Base-by-base conservation (phyloP, 2,113 vertebrate genomes). In the Hippolais icterina region DNA sequence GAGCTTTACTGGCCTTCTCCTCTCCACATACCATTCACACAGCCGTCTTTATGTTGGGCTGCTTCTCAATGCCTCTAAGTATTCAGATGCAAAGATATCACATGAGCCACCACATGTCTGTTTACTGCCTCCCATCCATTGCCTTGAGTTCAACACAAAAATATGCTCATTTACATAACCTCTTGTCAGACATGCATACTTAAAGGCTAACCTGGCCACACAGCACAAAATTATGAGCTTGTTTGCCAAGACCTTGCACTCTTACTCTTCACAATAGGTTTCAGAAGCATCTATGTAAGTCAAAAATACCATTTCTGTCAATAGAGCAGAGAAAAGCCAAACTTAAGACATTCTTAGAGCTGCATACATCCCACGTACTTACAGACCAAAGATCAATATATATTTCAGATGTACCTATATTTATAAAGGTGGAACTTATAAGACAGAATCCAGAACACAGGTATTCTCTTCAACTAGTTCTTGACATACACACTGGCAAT, bases 201-300 rank as follows among this genome's bases (percentile, higher is more conserved):
- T 86, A 81, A 83, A 94, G 79, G 39, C 76, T 93, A 94, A 93
- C 83, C 76, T 92, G 90, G 63, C 88, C 93, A 93, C 90, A 72
- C 17, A 70, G 37, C 64, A 66, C 71, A 89, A 86, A 94, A 92
- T 66, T n/a, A 22, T 47, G 24, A 92, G 41, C 28, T 44, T 92
- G 33, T 22, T 78, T 95, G 60, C 68, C 52, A 86, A 81, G 80
- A 77, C 10, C 39, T 92, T 63, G 47, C 80, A 52, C 56, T 93
- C 47, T 49, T 80, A 53, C 61, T 78, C 72, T 71, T 90, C 53
- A 15, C 54, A 89, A 74, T 8, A 49, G 46, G 37, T 80, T 85
- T 90, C 47, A 93, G 47, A 83, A 94, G 21, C 39, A 68, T 27
- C 35, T 39, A 25, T 1, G 7, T 39, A 89, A 90, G 21, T 66